phyloP scores from a whole-genome alignment of 2,888 invertebrate genomes.

The Sicus ferrugineus region DNA sequence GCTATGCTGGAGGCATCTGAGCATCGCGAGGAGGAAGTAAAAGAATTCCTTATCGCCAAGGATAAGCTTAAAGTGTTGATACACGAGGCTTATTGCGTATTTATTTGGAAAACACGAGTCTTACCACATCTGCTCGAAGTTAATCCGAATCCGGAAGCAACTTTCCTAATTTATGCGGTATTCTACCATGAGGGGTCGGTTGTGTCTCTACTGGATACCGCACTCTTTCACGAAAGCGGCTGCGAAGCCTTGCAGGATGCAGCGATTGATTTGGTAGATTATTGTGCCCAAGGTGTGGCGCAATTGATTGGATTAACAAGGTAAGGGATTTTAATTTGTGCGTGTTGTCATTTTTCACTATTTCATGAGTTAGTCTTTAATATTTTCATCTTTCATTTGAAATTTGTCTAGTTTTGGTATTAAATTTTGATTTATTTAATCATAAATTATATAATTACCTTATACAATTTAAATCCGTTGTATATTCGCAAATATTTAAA shows the following conservation, averaged over 20 bases:
- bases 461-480: no score
- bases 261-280: conserved; percentile 83
- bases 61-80: conserved; percentile 71
- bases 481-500: neutral
- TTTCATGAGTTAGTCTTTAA: no score
- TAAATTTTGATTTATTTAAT: no score
- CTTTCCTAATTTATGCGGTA: conserved; percentile 80
- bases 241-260: conserved; percentile 80
- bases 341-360: no score
- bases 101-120: conserved; percentile 85
- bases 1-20: conserved; percentile 82
- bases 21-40: conserved; percentile 83
- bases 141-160: conserved; percentile 72
- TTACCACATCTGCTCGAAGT: conserved; percentile 78
- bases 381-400: no score
- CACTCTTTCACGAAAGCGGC: conserved; percentile 82
- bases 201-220: conserved; percentile 81
- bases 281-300: conserved; percentile 75
- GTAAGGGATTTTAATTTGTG: no score
- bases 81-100: conserved; percentile 82
- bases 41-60: conserved; percentile 75
- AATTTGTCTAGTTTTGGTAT: no score
- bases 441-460: no score
- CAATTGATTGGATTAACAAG: conserved; percentile 69
- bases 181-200: conserved; percentile 83